Conservation (phyloP, 2,113 vertebrate species). For the Amazona vittata region DNA sequence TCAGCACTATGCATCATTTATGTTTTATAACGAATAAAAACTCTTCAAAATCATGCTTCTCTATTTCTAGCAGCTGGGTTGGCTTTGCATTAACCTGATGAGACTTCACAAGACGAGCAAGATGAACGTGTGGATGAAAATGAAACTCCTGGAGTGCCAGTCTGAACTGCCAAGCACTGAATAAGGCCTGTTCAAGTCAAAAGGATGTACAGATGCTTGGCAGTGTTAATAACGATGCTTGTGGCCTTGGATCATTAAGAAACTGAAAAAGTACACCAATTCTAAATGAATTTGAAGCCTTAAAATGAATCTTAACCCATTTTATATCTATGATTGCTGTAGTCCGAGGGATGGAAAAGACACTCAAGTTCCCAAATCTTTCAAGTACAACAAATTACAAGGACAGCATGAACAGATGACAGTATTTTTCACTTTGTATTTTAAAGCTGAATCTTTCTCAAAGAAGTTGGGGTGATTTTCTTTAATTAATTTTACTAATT, state of each 20-base stretch:
- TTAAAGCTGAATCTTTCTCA: not conserved
- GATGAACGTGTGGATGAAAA: not conserved
- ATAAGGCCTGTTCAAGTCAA: not conserved
- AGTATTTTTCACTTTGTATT: not conserved
- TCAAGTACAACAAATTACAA: not conserved
- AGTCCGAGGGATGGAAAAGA: not conserved
- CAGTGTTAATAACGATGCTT: not conserved
- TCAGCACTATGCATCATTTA: not conserved
- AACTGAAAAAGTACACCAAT: not conserved
- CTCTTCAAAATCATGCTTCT: not conserved
- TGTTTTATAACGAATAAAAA: not conserved
- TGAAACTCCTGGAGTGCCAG: not conserved
- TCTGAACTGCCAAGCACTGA: not conserved
- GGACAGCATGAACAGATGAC: fast-evolving
- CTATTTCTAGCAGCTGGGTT: not conserved
- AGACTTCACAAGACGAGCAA: not conserved
- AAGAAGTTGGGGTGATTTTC: not conserved
- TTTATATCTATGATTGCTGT: not conserved
- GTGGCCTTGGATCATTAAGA: not conserved
- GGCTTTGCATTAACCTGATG: not conserved
- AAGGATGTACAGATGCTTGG: not conserved
- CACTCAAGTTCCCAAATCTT: not conserved
- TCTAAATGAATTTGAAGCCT: not conserved
- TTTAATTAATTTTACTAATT: not conserved
- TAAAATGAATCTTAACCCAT: not conserved